Percentiles rank a stretch among this genome's conserved stretches.
These are phyloP conservation scores for Sturnus vulgaris DNA, from an alignment of 2,113 vertebrate genomes.

Conservation along the genomic window DNA sequence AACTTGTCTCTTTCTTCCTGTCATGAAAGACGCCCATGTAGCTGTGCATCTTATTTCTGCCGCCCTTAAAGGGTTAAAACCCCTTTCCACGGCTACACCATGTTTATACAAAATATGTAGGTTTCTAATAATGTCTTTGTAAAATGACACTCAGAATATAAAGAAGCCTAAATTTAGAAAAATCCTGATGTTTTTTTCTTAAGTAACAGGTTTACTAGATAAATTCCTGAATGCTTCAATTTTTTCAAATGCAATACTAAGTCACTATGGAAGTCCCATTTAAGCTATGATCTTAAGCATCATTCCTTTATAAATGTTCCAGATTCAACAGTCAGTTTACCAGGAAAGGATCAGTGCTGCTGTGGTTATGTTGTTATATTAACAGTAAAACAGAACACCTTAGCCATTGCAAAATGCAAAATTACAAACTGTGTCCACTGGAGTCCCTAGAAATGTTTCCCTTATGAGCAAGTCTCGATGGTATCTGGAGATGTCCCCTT, in stretches of 20 bases:
- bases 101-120: not conserved
- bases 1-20: too few species aligned
- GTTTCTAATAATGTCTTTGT: not conserved
- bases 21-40: too few species aligned
- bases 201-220: not conserved
- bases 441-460: not conserved
- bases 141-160: not conserved
- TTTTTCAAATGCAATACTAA: not conserved
- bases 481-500: not conserved
- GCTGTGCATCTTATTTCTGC: too few species aligned
- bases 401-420: not conserved
- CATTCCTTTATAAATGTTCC: not conserved
- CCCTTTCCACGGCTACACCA: too few species aligned
- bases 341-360: not conserved
- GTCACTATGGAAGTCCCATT: not conserved
- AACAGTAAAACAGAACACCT: not conserved
- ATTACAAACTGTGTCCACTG: not conserved
- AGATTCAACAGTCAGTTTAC: not conserved
- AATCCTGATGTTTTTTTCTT: not conserved
- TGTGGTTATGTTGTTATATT: not conserved
- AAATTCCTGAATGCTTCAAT: not conserved
- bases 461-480: fast-evolving
- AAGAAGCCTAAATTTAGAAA: not conserved
- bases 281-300: not conserved
- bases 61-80: too few species aligned